Evolutionary conservation across 2,888 invertebrate species (phyloP).

Genomic region (Apantesis nais): DNA sequence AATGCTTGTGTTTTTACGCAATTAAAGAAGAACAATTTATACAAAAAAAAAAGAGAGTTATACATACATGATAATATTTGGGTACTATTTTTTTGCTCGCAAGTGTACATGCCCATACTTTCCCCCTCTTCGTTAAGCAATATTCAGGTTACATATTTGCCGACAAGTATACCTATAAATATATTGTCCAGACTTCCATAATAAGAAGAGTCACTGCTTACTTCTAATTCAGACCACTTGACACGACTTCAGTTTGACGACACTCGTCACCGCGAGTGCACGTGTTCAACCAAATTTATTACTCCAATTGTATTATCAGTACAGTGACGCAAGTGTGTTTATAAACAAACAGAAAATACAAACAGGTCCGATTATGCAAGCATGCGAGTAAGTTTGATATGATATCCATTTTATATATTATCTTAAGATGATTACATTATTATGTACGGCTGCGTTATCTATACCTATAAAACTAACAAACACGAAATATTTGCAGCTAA

Average conservation of each 20-base stretch:
- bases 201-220: neutral
- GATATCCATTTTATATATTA: neutral
- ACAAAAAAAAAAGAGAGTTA: too few species aligned
- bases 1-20: too few species aligned
- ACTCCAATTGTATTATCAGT: neutral
- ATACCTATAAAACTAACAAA: too few species aligned
- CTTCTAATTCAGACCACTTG: neutral
- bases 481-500: too few species aligned
- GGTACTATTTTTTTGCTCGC: too few species aligned
- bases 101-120: too few species aligned
- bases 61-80: too few species aligned
- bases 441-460: neutral
- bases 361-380: neutral
- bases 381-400: neutral
- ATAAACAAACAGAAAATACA: neutral
- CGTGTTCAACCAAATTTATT: conserved; percentile 13
- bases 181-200: neutral
- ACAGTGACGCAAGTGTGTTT: neutral
- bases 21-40: too few species aligned
- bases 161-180: neutral
- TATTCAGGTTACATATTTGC: too few species aligned
- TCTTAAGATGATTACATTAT: neutral
- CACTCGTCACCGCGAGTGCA: conserved; percentile 7
- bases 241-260: conserved; percentile 22
- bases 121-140: too few species aligned